These are phyloP conservation scores for Campylomormyrus tamandua DNA, from an alignment of 2,113 vertebrate species.

Conservation along the genomic window DNA sequence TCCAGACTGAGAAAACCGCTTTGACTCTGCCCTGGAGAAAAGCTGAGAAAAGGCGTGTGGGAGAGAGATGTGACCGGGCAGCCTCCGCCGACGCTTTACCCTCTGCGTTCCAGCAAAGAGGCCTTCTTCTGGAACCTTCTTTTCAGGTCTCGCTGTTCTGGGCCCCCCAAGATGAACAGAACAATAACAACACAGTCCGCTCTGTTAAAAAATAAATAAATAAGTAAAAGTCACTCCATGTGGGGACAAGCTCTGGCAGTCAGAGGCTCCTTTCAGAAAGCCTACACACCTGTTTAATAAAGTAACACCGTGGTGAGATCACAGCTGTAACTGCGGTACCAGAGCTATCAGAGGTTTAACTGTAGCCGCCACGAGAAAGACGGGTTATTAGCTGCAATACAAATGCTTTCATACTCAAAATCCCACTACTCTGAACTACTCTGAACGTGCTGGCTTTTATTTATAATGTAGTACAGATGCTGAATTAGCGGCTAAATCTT, in stretches of 20 bases:
- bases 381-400: background rate
- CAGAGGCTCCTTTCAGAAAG: background rate
- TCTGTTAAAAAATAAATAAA: background rate
- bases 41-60: background rate
- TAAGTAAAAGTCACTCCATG: constrained; percentile 7
- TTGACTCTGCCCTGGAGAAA: background rate
- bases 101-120: constrained; percentile 14
- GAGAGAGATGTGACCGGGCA: background rate
- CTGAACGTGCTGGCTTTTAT: background rate
- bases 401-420: background rate
- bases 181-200: constrained; percentile 29
- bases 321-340: too few relatives aligned
- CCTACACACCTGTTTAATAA: constrained; percentile 5
- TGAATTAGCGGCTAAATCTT: background rate
- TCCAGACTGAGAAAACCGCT: background rate
- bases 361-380: background rate
- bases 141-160: constrained; percentile 9
- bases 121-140: constrained; percentile 15
- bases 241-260: background rate
- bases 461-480: background rate
- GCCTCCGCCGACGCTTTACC: background rate
- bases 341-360: background rate
- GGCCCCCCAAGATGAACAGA: constrained; percentile 22
- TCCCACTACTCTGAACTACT: background rate
- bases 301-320: background rate